A percentile compares a stretch with the other conserved stretches of the same genome.
These are phyloP conservation scores for Halictus ligatus DNA, from an alignment of 2,888 invertebrate genomes.

Conservation along the genomic window DNA sequence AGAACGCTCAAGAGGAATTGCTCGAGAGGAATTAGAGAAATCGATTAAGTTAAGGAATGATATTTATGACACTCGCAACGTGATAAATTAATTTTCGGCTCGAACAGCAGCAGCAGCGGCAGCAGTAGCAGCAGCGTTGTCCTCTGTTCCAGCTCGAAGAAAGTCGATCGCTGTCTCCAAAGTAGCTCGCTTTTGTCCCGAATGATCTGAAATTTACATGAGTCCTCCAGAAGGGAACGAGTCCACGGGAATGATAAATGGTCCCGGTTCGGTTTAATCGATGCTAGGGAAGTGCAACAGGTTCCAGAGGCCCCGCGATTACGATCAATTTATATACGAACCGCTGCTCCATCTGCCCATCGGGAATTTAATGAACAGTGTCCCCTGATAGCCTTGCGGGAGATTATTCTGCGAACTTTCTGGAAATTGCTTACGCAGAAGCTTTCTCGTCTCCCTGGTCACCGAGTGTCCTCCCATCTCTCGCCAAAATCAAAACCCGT, in stretches of 20 bases:
- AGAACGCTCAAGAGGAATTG: not conserved
- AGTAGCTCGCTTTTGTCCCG: not conserved
- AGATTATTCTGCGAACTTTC: constrained; percentile 10
- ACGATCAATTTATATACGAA: constrained; percentile 40
- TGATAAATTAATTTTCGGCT: not conserved
- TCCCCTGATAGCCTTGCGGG: not conserved
- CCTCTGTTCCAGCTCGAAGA: not conserved
- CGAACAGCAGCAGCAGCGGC: not conserved
- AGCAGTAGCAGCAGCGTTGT: not conserved
- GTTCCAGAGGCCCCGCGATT: constrained; percentile 49
- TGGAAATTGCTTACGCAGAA: constrained; percentile 11
- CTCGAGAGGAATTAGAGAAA: not conserved
- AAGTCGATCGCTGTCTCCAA: not conserved
- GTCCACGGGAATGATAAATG: constrained; percentile 51
- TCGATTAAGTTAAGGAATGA: not conserved
- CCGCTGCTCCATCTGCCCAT: constrained; percentile 12
- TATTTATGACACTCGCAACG: not conserved
- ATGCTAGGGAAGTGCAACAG: constrained; percentile 56
- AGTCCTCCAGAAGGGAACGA: constrained; percentile 38
- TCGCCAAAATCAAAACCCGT: not conserved
- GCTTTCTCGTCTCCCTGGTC: not conserved
- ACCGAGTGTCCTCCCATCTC: not conserved
- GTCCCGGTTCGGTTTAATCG: constrained; percentile 50
- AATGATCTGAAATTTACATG: constrained; percentile 32
- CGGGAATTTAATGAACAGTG: constrained; percentile 23